phyloP scores from a whole-genome alignment of 92 coral and sea anemone genomes.

The Porites lobata region DNA sequence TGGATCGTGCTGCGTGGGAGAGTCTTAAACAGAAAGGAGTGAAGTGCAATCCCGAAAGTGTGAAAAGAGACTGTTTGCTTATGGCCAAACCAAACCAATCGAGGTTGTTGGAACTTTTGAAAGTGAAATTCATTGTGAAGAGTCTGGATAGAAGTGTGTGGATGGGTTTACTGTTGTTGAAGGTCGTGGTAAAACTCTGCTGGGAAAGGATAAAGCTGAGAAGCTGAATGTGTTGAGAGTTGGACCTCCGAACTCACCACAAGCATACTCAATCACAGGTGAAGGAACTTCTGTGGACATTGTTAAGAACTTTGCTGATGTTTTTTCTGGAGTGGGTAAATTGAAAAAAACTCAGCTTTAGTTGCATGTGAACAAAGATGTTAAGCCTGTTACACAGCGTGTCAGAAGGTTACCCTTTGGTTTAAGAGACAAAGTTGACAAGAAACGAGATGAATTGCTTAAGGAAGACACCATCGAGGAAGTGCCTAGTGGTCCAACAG shows the following conservation, averaged over 20 bases:
- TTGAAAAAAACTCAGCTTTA: background rate
- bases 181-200: slow-evolving; percentile 54
- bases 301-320: slow-evolving; percentile 32
- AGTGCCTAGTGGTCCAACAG: too few relatives aligned
- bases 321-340: slow-evolving; percentile 50
- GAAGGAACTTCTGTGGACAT: slow-evolving; percentile 57
- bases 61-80: slow-evolving; percentile 45
- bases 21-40: slow-evolving; percentile 44
- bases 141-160: background rate
- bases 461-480: too few relatives aligned
- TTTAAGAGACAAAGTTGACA: too few relatives aligned
- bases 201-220: slow-evolving; percentile 60
- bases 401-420: too few relatives aligned
- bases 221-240: too few relatives aligned
- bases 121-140: slow-evolving; percentile 34
- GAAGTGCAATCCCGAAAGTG: slow-evolving; percentile 34
- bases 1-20: slow-evolving; percentile 43
- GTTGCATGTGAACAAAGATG: too few relatives aligned
- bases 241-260: slow-evolving; percentile 1
- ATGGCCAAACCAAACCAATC: slow-evolving; percentile 48
- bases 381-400: too few relatives aligned
- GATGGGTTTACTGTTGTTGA: background rate
- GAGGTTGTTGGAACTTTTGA: slow-evolving; percentile 50
- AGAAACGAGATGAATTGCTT: too few relatives aligned
- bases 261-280: slow-evolving; percentile 30